A percentile compares a stretch with the other conserved stretches of the same genome.
phyloP scores from a whole-genome alignment of 2,888 invertebrate species.

The Elgonia sp. region DNA sequence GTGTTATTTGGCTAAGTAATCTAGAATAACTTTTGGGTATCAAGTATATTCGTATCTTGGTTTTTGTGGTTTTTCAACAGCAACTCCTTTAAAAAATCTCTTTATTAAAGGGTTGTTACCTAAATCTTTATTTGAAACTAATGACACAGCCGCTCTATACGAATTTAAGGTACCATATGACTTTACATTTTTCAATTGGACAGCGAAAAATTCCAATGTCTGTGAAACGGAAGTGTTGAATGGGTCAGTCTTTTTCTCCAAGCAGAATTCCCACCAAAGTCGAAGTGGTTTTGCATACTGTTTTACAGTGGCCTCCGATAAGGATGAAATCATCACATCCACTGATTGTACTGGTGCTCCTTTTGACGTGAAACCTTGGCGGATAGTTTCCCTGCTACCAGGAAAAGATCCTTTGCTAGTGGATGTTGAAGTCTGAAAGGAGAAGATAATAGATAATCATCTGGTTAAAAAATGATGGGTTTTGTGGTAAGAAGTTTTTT shows the following conservation, averaged over 20 bases:
- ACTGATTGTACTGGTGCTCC: not conserved
- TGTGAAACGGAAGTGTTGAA: not conserved
- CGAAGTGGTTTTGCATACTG: conserved; percentile 74
- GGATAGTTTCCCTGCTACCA: conserved; percentile 80
- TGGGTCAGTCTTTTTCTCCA: not conserved
- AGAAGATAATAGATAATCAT: too few relatives aligned
- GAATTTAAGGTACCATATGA: conserved; percentile 11
- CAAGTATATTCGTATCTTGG: conserved; percentile 11
- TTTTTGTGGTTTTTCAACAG: not conserved
- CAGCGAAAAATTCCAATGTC: not conserved
- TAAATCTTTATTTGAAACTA: not conserved
- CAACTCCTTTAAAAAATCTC: not conserved
- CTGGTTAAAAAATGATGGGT: too few relatives aligned
- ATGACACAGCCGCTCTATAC: not conserved
- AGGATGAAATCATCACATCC: conserved; percentile 7
- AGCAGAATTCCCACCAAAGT: conserved; percentile 62
- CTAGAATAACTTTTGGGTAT: not conserved
- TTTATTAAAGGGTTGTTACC: not conserved
- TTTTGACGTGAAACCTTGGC: conserved; percentile 10
- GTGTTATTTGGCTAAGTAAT: too few relatives aligned
- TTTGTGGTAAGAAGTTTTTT: not conserved
- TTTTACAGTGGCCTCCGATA: conserved; percentile 64
- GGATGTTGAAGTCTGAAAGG: too few relatives aligned
- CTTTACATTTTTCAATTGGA: not conserved
- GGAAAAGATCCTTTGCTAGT: too few relatives aligned